Evolutionary conservation across 2,888 invertebrate species (phyloP).

Genomic region (Thera obeliscata): DNA sequence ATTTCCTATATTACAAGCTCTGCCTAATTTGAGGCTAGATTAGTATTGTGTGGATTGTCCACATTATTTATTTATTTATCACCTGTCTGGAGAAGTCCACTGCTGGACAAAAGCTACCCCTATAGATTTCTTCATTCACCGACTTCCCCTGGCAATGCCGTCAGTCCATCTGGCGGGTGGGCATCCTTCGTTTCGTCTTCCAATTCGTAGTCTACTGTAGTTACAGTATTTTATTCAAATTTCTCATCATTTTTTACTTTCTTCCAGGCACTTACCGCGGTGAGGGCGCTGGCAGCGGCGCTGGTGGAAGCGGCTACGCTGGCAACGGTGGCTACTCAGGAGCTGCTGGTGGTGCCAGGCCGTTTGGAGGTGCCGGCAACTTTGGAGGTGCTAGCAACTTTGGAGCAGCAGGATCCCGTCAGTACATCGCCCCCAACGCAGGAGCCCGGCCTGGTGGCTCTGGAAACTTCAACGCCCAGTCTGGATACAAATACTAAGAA

Average conservation of each 20-base stretch:
- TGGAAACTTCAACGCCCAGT: slow-evolving; percentile 76
- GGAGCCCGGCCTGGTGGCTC: slow-evolving; percentile 69
- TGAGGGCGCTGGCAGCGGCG: slow-evolving; percentile 65
- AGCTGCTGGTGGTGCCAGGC: slow-evolving; percentile 17
- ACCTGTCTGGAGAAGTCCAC: too few relatives aligned
- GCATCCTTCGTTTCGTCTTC: too few relatives aligned
- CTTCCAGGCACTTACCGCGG: slow-evolving; percentile 75
- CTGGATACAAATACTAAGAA: slow-evolving; percentile 75
- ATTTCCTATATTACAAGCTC: too few relatives aligned
- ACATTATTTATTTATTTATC: too few relatives aligned
- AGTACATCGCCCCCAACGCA: slow-evolving; percentile 75
- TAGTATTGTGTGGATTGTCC: too few relatives aligned
- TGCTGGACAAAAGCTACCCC: too few relatives aligned
- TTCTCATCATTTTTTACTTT: neutral
- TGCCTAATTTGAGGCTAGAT: too few relatives aligned
- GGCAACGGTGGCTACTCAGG: slow-evolving; percentile 20
- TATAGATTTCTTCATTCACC: too few relatives aligned
- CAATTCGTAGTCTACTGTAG: too few relatives aligned
- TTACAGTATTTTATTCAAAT: too few relatives aligned
- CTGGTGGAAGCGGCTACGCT: slow-evolving; percentile 32
- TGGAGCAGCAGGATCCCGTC: slow-evolving; percentile 69
- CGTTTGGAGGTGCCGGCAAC: slow-evolving; percentile 34
- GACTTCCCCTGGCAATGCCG: too few relatives aligned
- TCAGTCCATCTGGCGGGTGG: too few relatives aligned
- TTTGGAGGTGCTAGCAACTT: slow-evolving; percentile 39